Percentiles rank a stretch among this genome's conserved stretches.
Evolutionary conservation across 2,113 vertebrate genomes (phyloP).

Genomic region (Cavia porcellus): DNA sequence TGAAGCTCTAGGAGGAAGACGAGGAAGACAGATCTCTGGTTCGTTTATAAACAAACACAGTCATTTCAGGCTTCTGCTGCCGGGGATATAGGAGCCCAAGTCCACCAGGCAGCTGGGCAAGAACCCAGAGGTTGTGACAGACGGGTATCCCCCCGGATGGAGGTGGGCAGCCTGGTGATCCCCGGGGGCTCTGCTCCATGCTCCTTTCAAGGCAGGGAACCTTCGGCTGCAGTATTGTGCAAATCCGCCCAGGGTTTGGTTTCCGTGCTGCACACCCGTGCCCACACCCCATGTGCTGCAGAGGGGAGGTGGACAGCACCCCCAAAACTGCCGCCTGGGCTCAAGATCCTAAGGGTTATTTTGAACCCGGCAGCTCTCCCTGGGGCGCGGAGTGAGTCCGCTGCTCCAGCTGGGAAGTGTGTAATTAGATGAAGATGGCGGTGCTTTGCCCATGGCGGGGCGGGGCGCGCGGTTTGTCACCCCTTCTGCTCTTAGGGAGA

Average conservation of each 20-base stretch:
- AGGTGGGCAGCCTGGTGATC: neutral
- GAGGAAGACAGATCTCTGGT: slow-evolving; percentile 17
- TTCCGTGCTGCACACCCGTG: fast-evolving
- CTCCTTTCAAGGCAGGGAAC: neutral
- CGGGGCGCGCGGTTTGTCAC: fast-evolving
- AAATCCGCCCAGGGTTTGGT: fast-evolving
- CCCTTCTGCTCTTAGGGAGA: neutral
- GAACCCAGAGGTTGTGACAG: slow-evolving; percentile 56
- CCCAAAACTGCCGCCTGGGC: slow-evolving; percentile 46
- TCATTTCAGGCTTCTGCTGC: slow-evolving; percentile 84
- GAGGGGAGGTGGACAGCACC: neutral
- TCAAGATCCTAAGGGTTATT: slow-evolving; percentile 47
- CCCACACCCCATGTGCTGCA: neutral
- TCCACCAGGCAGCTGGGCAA: slow-evolving; percentile 76
- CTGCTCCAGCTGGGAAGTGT: neutral
- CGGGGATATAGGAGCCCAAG: slow-evolving; percentile 78
- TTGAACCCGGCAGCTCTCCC: neutral
- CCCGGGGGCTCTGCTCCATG: neutral
- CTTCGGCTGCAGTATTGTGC: neutral
- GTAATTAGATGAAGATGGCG: slow-evolving; percentile 54
- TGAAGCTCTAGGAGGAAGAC: slow-evolving; percentile 45
- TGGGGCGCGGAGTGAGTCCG: slow-evolving; percentile 56
- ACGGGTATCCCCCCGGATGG: neutral
- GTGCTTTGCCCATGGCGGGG: neutral
- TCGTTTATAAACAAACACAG: slow-evolving; percentile 61